Percentiles rank a stretch among this genome's conserved stretches.
Evolutionary conservation across 2,113 vertebrate genomes (phyloP).

Genomic region (Brachyhypopomus occidentalis): DNA sequence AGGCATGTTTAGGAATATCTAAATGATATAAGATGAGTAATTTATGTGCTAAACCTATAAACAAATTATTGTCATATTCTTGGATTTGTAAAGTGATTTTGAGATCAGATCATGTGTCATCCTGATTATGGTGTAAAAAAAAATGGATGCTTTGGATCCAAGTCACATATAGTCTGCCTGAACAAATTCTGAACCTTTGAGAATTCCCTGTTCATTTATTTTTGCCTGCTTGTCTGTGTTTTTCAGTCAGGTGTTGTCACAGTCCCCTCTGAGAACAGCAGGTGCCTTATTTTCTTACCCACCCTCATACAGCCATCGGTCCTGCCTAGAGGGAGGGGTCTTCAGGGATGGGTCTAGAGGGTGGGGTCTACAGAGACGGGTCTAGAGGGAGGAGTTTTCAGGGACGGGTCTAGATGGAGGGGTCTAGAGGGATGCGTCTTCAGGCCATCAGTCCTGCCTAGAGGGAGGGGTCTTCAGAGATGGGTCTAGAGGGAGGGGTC

Average conservation of each 20-base stretch:
- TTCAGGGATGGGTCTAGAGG: no score
- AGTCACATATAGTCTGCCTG: no score
- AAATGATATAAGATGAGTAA: background rate
- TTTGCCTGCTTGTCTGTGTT: background rate
- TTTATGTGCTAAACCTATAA: background rate
- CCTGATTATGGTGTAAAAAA: no score
- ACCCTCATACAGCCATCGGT: constrained; percentile 56
- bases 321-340: constrained; percentile 57
- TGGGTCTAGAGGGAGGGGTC: no score
- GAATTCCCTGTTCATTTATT: background rate
- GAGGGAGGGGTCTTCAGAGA: no score
- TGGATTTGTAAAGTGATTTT: background rate
- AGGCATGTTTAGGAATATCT: background rate
- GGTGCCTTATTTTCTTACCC: background rate
- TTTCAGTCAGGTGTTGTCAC: constrained; percentile 58
- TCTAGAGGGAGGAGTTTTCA: no score
- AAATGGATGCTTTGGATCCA: background rate
- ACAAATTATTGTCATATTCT: background rate
- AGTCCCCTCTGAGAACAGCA: constrained; percentile 32
- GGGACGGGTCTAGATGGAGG: no score
- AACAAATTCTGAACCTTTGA: background rate
- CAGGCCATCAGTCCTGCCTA: no score
- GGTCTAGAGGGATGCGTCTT: no score
- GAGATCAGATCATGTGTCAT: background rate
- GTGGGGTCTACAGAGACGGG: no score